Base-by-base conservation (phyloP, 2,888 invertebrate genomes). In the Eupithecia centaureata region DNA sequence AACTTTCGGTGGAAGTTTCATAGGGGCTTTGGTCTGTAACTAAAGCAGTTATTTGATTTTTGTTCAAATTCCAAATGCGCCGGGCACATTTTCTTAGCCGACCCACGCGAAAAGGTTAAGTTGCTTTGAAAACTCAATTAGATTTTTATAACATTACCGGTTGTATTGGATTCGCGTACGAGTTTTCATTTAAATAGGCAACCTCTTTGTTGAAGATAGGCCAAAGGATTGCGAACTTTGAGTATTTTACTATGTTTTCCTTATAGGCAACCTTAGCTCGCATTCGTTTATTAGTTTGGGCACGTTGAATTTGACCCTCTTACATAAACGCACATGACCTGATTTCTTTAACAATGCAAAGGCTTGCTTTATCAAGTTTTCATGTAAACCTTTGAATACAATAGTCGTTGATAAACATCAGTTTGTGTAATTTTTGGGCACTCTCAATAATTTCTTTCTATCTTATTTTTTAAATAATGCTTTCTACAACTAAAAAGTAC, bases 21-120 rank as follows among this genome's bases (percentile, higher is more conserved):
- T 80, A 78, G 77, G 76, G 72, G 73, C 73, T 18, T 56, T 28
- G 27, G 27, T 54, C 28, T 30, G 5, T 33, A 32, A 32, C 1
- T 7, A 32, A 13, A n/a, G 32, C 57, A 57, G 57, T 33, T 56
- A 56, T 28, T 56, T 28, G 30, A 54, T 30, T 30, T 56, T 56
- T 4, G n/a, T 33, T 18, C 12, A 57, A 57, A 57, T 22, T 32
- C 1, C 22, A 18, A 18, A 28, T 56, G n/a, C 18, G 54, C 3
- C 30, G 0, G 28, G n/a, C 5, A 56, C n/a, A 30, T 54, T 54
- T n/a, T 54, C 18, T 3, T 3, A 47, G 18, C 42, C 18, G 42
- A 18, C 2, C 2, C 8, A 4, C 1, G 10, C 47, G 10, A 22
- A 47, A 47, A 47, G 10, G 3, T 12, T 22, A 18, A 47, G 22